Conservation (phyloP, 2,797 vertebrate genomes). For the Menidia menidia region DNA sequence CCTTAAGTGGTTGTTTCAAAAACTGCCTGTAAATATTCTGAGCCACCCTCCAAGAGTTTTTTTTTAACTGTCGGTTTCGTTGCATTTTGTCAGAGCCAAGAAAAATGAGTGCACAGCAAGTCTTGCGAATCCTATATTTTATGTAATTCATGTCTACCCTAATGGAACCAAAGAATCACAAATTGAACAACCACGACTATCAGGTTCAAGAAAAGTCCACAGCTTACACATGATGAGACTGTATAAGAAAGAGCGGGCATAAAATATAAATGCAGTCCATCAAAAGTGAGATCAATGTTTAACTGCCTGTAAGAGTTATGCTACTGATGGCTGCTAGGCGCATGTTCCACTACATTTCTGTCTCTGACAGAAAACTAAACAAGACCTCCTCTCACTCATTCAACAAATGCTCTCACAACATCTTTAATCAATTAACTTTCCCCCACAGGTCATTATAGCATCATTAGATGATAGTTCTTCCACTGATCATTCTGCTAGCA, state of each 20-base stretch:
- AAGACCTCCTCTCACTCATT: neutral
- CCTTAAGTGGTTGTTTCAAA: neutral
- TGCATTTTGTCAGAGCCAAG: neutral
- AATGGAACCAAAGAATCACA: neutral
- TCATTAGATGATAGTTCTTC: conserved; percentile 1
- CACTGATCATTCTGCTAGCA: conserved; percentile 3
- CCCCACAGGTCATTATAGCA: neutral
- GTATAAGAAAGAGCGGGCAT: neutral
- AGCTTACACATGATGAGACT: neutral
- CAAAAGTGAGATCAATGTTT: neutral
- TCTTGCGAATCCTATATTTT: neutral
- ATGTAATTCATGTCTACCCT: neutral
- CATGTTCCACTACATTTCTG: neutral
- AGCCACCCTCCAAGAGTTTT: neutral
- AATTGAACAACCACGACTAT: neutral
- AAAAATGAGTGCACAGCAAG: neutral
- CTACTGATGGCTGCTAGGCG: neutral
- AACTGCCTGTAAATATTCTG: neutral
- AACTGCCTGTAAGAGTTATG: neutral
- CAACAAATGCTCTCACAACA: neutral
- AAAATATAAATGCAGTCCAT: neutral
- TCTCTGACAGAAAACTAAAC: neutral
- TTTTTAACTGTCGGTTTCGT: neutral
- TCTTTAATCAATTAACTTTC: neutral
- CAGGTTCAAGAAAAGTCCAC: neutral